Evolutionary conservation across 2,888 invertebrate species (phyloP), one percentile per base, ranked within the genome.

Genomic region (Ennomos fuscantarius): DNA sequence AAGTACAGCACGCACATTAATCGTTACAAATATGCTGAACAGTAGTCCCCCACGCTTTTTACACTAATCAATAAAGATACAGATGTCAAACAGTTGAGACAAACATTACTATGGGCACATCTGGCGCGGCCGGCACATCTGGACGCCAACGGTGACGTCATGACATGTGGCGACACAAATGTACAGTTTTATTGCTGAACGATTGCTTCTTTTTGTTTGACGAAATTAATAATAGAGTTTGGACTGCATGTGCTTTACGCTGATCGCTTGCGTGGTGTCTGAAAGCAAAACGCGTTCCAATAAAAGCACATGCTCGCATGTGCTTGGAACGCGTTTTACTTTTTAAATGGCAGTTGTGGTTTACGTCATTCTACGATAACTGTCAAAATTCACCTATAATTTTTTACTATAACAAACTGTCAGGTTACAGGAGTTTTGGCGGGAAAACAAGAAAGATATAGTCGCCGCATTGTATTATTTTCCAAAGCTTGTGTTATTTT

Each of bases 41-140:
- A 67, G 71, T 66, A 67, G 68, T 70, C 72, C 72, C 72, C 73
- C 74, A 44, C 58, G 58, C 58, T 66, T 66, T 73, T 76, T 72
- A 66, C 63, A 66, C 69, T 68, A 72, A 76, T 74, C 74, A 69
- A 74, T 74, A 76, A 70, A 74, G 74, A 75, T 87, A 89, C 88
- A 89, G 83, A 88, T 89, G 89, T 88, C 84, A 86, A 81, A 76
- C 84, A 84, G 77, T 77, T 76, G 84, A 76, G 70, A 71, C 70
- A 69, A 72, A 74, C 72, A 69, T 66, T 55, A 65, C 68, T 64
- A 72, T 65, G 62, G 65, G 71, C 76, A 79, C 86, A 86, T 86
- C 86, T 87, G 87, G 84, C 76, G 64, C 69, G 62, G 67, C 66
- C 36, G 65, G 53, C 49, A 79, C 88, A 88, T 89, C 87, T 89